Base-by-base conservation (phyloP, 2,888 invertebrate species). In the Opisthograptis luteolata region DNA sequence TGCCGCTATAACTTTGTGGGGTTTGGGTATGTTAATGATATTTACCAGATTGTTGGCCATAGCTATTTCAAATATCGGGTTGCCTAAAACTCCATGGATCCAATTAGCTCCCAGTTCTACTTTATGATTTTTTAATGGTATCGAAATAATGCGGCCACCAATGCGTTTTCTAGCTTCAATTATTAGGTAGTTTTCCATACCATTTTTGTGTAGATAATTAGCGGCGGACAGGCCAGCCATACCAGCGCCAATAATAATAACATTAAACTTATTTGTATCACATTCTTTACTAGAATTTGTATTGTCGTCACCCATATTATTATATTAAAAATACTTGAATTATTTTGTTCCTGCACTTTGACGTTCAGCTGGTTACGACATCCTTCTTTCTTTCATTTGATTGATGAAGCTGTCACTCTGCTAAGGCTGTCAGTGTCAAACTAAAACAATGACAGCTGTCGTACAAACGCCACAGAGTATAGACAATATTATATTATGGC, bases 101-200 rank as follows among this genome's bases (percentile, higher is more conserved):
- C 97, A 97, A 81, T 97, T 97, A 19, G 97, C 97, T 45, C 98
- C 98, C 57, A 97, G 85, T 86, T 98, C 97, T 34, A 97, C 92
- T 79, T 94, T 94, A 50, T 89, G 88, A 64, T 84, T 84, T 73
- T 86, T 87, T 77, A 96, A 91, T 66, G 94, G 93, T 70, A 95
- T 93, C 50, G 96, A 94, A 47, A 95, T 91, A 62, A 97, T 96
- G 59, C 97, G 92, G 53, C 97, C 97, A 41, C 97, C 97, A 58
- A 97, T 92, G 53, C 96, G 92, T 74, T 93, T 93, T 73, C 96
- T 92, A 50, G 95, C 96, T 89, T 97, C 97, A 64, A 97, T 84
- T 69, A 97, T 93, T 77, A 94, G 92, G 83, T 96, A 96, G 85
- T 96, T 94, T 57, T 93, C 92, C 82, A 94, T 94, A 52, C 95